Evolutionary conservation across 2,113 vertebrate species (phyloP), one percentile per base, ranked within the genome.

Genomic region (Hiodon tergisus): DNA sequence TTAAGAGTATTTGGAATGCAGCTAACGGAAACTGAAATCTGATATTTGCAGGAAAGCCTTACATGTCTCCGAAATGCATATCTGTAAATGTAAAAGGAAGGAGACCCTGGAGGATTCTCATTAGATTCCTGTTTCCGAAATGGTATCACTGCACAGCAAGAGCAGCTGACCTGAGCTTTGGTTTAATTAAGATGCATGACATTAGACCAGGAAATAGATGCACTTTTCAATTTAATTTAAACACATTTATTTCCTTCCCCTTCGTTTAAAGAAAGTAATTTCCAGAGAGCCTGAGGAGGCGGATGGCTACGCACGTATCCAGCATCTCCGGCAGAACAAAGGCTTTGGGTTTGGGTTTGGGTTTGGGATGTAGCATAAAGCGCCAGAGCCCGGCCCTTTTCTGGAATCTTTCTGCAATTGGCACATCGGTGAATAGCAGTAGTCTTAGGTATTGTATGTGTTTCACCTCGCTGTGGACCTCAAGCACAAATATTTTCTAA

Each of bases 101-200:
- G 70, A 80, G 78, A 71, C 83, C 82, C 83, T 72, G 73, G 83
- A 79, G 83, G 80, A 67, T 82, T 78, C 83, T 82, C 76, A 83
- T 83, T 85, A 83, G 67, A 75, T 72, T 76, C 72, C 60, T 57
- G 52, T 57, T 71, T 67, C 73, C 17, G 70, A 67, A 81, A 83
- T 83, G 78, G 73, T 73, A 74, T 78, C 60, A 63, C 77, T 55
- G 59, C 14, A 50, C 73, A 72, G 67, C 76, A 75, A 13, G 67
- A 63, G 76, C 75, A 82, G 53, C 75, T 78, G 78, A 83, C 83
- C 82, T 74, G 71, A 67, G 78, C 73, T 67, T 82, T 66, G 69
- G 70, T 77, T 66, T 85, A 85, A 85, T 83, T 85, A 83, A 85
- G 82, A 85, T 79, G 76, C 81, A 82, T 85, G 81, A 83, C 83